Conservation (phyloP, 2,797 vertebrate genomes). For the Tokudaia tokunoshimensis region DNA sequence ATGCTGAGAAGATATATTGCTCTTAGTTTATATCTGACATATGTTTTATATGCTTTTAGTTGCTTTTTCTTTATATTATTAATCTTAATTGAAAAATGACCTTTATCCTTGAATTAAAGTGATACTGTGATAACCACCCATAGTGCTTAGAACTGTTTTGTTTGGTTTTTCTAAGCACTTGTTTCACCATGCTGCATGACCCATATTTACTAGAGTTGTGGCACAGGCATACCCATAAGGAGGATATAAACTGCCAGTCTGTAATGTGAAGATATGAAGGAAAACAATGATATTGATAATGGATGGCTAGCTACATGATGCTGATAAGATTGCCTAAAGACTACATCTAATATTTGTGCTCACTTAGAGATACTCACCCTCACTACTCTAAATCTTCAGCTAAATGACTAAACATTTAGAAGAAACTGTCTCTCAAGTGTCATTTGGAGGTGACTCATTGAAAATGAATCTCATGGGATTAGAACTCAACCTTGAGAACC, state of each 20-base stretch:
- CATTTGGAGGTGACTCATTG: not conserved
- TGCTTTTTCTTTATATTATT: not conserved
- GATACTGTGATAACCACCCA: not conserved
- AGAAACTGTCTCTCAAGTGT: not conserved
- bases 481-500: conserved; percentile 64
- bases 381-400: not conserved
- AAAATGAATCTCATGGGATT: conserved; percentile 74
- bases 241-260: not conserved
- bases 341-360: not conserved
- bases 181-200: not conserved
- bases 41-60: not conserved
- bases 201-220: not conserved
- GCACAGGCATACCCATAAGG: not conserved
- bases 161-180: not conserved
- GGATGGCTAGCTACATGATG: not conserved
- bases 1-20: not conserved
- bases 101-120: not conserved
- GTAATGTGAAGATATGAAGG: not conserved
- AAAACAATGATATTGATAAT: not conserved
- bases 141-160: not conserved
- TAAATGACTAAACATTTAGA: not conserved
- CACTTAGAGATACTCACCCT: not conserved
- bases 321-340: not conserved
- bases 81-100: not conserved
- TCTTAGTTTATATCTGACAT: conserved; percentile 1